Evolutionary conservation across 2,113 vertebrate genomes (phyloP).

Genomic region (Neofelis nebulosa): DNA sequence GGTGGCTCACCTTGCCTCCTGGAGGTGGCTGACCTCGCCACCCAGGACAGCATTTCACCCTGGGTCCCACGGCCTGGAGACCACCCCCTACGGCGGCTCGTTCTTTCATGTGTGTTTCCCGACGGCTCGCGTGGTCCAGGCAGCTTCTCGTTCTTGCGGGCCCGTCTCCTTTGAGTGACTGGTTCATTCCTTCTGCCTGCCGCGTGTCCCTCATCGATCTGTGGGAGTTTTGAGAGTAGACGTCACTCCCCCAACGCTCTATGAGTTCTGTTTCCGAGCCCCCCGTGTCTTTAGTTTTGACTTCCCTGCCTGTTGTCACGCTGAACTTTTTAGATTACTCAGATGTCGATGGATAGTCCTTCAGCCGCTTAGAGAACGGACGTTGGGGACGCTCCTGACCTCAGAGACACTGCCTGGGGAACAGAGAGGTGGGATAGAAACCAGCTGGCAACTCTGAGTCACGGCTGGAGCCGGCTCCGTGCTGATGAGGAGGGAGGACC

Average conservation of each 20-base stretch:
- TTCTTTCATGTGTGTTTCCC: neutral
- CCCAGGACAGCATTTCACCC: fast-evolving
- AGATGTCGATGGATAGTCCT: neutral
- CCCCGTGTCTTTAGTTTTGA: neutral
- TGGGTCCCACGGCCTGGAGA: neutral
- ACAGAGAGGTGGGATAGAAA: neutral
- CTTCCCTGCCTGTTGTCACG: neutral
- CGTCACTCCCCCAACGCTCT: neutral
- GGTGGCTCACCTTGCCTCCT: neutral
- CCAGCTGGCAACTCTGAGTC: neutral
- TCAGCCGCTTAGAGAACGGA: neutral
- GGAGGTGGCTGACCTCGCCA: neutral
- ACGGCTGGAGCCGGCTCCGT: neutral
- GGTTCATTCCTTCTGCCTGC: neutral
- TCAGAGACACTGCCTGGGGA: neutral
- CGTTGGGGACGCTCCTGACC: neutral
- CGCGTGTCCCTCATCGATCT: neutral
- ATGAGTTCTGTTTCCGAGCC: neutral
- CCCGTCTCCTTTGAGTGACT: neutral
- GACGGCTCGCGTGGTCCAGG: fast-evolving
- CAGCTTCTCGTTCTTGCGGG: fast-evolving
- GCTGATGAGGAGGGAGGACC: neutral
- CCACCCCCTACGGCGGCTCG: too few species aligned
- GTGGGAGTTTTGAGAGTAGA: neutral
- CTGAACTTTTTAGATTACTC: neutral